phyloP scores from a whole-genome alignment of 2,797 vertebrate genomes.

The Mormyrops boulengeri region DNA sequence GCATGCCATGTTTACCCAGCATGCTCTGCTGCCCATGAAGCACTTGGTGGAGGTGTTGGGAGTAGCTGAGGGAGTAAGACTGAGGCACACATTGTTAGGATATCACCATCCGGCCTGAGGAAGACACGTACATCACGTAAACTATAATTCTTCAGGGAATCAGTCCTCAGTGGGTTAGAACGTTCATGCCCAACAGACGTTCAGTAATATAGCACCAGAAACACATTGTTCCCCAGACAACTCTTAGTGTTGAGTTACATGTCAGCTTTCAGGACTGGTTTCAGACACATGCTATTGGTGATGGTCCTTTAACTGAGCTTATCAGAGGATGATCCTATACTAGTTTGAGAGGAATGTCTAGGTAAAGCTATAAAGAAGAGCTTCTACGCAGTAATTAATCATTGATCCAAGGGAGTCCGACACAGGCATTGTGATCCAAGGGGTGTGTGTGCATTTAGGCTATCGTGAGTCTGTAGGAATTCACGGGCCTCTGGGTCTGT shows the following conservation, averaged over 20 bases:
- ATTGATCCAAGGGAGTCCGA: not conserved
- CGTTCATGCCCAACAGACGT: not conserved
- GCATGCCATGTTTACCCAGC: slow-evolving; percentile 10
- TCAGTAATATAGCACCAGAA: not conserved
- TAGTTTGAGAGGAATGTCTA: not conserved
- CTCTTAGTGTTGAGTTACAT: not conserved
- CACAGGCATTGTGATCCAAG: not conserved
- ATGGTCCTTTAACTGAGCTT: not conserved
- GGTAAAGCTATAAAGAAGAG: not conserved
- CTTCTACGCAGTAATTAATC: not conserved
- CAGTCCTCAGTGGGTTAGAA: not conserved
- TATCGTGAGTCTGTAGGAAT: not conserved
- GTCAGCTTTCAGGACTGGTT: not conserved
- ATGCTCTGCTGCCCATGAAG: slow-evolving; percentile 21
- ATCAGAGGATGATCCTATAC: not conserved
- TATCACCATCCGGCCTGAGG: not conserved
- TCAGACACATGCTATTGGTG: not conserved
- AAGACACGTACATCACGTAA: not conserved
- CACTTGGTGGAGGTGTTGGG: not conserved
- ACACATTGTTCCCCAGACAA: not conserved
- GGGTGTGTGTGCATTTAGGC: not conserved
- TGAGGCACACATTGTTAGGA: slow-evolving; percentile 19
- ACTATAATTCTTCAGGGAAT: not conserved
- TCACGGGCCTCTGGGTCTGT: not conserved
- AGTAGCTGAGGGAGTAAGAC: not conserved